Percentiles rank a stretch among this genome's conserved stretches.
These are phyloP conservation scores for Lithophane semibrunnea DNA, from an alignment of 2,888 invertebrate species.

Conservation along the genomic window DNA sequence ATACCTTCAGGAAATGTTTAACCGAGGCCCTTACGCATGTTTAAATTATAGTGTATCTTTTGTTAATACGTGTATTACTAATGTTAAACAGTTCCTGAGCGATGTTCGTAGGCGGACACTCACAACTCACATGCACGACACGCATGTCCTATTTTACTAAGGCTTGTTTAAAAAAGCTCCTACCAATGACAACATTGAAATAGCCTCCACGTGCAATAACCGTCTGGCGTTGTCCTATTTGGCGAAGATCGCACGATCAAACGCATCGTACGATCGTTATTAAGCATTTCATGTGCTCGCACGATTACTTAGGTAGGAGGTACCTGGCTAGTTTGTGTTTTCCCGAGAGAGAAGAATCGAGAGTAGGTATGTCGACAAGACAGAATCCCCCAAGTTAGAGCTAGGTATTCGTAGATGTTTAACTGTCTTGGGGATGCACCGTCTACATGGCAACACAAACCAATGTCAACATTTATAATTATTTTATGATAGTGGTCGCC, in stretches of 20 bases:
- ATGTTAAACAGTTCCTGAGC: conserved; percentile 9
- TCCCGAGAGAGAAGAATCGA: not conserved
- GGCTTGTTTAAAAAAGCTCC: not conserved
- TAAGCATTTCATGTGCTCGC: too few species aligned
- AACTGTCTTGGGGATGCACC: not conserved
- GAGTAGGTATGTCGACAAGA: not conserved
- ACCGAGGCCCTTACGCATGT: not conserved
- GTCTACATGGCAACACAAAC: not conserved
- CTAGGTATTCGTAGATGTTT: not conserved
- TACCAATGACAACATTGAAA: not conserved
- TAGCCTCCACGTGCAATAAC: not conserved
- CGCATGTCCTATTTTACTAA: not conserved
- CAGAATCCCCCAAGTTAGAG: not conserved
- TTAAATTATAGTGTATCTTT: not conserved
- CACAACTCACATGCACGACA: not conserved
- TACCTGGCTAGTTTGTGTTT: not conserved
- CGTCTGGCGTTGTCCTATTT: too few species aligned
- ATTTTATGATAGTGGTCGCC: not conserved
- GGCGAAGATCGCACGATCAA: too few species aligned
- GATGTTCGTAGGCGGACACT: conserved; percentile 26
- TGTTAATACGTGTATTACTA: not conserved
- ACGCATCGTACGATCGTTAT: too few species aligned
- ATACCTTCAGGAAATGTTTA: conserved; percentile 22
- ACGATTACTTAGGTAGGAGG: too few species aligned
- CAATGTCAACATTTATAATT: conserved; percentile 1